These are phyloP conservation scores for Bruchidius siliquastri DNA, from an alignment of 2,888 invertebrate genomes.

Conservation along the genomic window DNA sequence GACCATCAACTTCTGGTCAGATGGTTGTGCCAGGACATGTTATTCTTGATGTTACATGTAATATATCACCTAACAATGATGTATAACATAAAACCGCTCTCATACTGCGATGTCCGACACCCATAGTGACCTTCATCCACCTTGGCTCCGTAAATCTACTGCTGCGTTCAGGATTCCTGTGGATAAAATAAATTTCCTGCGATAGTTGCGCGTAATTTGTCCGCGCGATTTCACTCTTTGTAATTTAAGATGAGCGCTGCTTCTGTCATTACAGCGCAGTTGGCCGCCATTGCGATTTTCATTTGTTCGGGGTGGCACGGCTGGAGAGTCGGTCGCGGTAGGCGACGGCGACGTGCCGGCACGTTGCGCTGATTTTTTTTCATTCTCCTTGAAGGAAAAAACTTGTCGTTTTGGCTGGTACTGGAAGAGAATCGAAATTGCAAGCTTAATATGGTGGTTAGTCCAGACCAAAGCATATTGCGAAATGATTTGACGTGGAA, in stretches of 20 bases:
- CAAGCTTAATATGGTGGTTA: too few relatives aligned
- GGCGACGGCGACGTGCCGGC: neutral
- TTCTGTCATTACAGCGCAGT: neutral
- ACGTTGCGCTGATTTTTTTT: neutral
- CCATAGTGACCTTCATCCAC: neutral
- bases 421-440: too few relatives aligned
- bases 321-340: neutral
- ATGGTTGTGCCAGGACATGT: too few relatives aligned
- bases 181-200: neutral
- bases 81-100: neutral
- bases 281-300: neutral
- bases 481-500: too few relatives aligned
- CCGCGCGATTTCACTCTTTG: neutral
- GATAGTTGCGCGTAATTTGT: neutral
- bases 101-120: neutral
- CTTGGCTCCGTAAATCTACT: neutral
- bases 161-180: neutral
- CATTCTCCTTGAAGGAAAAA: neutral
- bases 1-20: too few relatives aligned
- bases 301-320: neutral
- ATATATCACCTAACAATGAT: neutral
- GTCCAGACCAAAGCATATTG: too few relatives aligned
- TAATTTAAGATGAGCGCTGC: neutral
- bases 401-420: neutral
- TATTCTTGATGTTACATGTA: neutral